Evolutionary conservation across 2,113 vertebrate species (phyloP), one percentile per base, ranked within the genome.

Genomic region (Zapornia atra): DNA sequence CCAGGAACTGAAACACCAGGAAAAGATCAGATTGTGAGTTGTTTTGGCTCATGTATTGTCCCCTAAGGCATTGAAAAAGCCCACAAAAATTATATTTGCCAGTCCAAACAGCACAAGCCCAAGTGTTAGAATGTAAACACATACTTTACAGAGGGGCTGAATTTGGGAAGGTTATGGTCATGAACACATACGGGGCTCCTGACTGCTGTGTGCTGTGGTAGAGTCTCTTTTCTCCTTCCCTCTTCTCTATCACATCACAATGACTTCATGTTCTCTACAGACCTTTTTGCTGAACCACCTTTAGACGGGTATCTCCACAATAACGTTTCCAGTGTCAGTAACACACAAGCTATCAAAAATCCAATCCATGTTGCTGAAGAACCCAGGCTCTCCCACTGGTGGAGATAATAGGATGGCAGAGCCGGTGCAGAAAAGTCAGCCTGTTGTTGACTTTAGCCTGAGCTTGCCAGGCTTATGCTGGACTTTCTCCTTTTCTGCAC

Each of bases 401-500:
- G 48, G 42, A 57, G 42, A 44, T 19, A 72, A 61, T 3, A 46
- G 40, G 26, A 44, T 15, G 46, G n/a, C 19, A 54, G 40, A 91
- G 34, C 14, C 38, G 34, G 18, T 76, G 57, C 60, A 91, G 73
- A 65, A 51, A 29, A 61, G 19, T 38, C 64, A 91, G 66, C 50
- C 44, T 85, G 69, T 38, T 1, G 3, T 40, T 77, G 89, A 53
- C 34, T 95, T 88, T 57, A 56, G 26, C 42, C 71, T 42, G 56
- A 86, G 42, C 53, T 94, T 88, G 29, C 81, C 84, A 91, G 53
- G 20, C 33, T 59, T 54, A 29, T 0, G 0, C 34, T 61, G 51
- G 60, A 87, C 86, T 94, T 85, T 82, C 57, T 60, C 78, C 33
- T 53, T 90, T 88, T 54, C 85, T 83, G 86, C 76, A 77, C 88